These are phyloP conservation scores for Philonicus albiceps DNA, from an alignment of 2,888 invertebrate species.

Conservation along the genomic window DNA sequence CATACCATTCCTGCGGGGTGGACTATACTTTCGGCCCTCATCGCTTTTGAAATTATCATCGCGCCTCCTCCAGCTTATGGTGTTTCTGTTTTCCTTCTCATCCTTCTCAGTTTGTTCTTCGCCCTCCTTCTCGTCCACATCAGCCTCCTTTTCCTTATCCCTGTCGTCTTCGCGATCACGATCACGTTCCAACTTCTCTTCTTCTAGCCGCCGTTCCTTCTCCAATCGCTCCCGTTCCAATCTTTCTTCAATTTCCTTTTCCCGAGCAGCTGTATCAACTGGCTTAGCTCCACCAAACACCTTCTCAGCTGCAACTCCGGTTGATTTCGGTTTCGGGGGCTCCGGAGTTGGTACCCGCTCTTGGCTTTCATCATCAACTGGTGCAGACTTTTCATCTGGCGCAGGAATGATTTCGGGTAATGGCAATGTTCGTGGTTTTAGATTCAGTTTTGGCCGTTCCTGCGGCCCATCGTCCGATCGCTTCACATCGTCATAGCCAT, in stretches of 20 bases:
- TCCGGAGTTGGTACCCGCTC: slow-evolving; percentile 40
- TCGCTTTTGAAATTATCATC: slow-evolving; percentile 52
- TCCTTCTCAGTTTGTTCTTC: slow-evolving; percentile 55
- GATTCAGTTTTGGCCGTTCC: slow-evolving; percentile 76
- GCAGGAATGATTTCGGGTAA: slow-evolving; percentile 65
- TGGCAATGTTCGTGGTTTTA: slow-evolving; percentile 83
- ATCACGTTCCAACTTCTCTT: slow-evolving; percentile 47
- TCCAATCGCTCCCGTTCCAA: slow-evolving; percentile 69
- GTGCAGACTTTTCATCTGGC: slow-evolving; percentile 47
- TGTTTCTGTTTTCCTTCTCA: slow-evolving; percentile 57
- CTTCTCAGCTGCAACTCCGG: slow-evolving; percentile 71
- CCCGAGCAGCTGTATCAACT: slow-evolving; percentile 90
- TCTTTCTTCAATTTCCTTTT: slow-evolving; percentile 90
- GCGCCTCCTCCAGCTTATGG: slow-evolving; percentile 57
- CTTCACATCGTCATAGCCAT: slow-evolving; percentile 52
- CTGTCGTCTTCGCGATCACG: slow-evolving; percentile 21
- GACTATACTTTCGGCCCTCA: slow-evolving; percentile 54
- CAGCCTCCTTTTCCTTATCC: slow-evolving; percentile 34
- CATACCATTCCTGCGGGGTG: slow-evolving; percentile 50
- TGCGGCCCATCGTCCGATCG: slow-evolving; percentile 48
- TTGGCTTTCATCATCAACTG: slow-evolving; percentile 43
- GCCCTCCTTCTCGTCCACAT: slow-evolving; percentile 42
- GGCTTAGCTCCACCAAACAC: slow-evolving; percentile 96
- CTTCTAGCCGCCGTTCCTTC: slow-evolving; percentile 54
- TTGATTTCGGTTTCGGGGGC: slow-evolving; percentile 60